These are phyloP conservation scores for Megalops cyprinoides DNA, from an alignment of 2,797 vertebrate genomes.

Conservation along the genomic window DNA sequence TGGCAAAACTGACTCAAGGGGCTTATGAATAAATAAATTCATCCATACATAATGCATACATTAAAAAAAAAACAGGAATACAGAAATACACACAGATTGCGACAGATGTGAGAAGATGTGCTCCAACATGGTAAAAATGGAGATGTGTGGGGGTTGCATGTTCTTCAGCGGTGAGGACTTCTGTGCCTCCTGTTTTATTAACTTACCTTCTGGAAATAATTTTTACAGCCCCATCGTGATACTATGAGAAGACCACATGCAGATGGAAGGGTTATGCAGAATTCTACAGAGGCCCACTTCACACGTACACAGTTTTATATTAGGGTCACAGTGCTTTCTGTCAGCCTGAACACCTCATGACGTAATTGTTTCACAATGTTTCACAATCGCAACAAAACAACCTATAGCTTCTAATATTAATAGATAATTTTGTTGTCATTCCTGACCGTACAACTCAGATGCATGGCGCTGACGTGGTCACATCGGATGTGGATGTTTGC, in stretches of 20 bases:
- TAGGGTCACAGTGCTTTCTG: neutral
- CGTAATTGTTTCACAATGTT: neutral
- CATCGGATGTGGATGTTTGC: neutral
- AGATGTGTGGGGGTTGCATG: neutral
- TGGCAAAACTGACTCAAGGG: slow-evolving; percentile 44
- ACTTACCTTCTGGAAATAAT: neutral
- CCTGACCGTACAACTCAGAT: no score
- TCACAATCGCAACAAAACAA: neutral
- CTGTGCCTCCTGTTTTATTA: neutral
- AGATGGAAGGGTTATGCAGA: neutral
- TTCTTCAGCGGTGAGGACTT: neutral
- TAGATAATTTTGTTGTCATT: no score
- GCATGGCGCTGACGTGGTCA: no score
- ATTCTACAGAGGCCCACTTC: neutral
- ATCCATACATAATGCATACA: slow-evolving; percentile 38
- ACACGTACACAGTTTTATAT: neutral
- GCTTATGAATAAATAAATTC: slow-evolving; percentile 37
- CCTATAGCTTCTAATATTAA: no score
- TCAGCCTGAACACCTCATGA: neutral
- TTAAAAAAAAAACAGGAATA: slow-evolving; percentile 39
- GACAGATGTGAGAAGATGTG: neutral
- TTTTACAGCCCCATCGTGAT: neutral
- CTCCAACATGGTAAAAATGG: neutral
- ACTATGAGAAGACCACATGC: neutral
- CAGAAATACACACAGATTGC: neutral